A percentile compares a stretch with the other conserved stretches of the same genome.
phyloP scores from a whole-genome alignment of 1,140 invertebrate species.

The Scaptomyza hsui region DNA sequence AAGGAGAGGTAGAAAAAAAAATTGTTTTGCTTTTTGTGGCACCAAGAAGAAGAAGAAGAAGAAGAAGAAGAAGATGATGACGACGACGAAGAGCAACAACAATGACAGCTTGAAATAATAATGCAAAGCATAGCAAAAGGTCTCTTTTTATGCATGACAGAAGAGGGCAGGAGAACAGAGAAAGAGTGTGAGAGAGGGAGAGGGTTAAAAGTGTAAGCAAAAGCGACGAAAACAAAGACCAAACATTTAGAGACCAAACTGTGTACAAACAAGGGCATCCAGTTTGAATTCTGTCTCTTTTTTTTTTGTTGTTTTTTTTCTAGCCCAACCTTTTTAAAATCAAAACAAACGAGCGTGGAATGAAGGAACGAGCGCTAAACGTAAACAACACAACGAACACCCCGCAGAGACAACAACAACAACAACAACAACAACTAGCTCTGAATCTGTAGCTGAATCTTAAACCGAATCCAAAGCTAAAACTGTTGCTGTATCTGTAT shows the following conservation, averaged over 20 bases:
- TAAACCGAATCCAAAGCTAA: constrained; percentile 7
- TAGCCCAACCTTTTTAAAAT: constrained; percentile 65
- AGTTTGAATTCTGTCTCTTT: constrained; percentile 54
- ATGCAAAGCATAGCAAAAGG: constrained; percentile 37
- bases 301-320: constrained; percentile 31
- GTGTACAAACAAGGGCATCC: constrained; percentile 66
- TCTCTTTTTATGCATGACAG: constrained; percentile 18
- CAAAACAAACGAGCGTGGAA: constrained; percentile 78
- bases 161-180: not conserved
- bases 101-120: constrained; percentile 49
- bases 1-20: not conserved
- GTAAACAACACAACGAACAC: constrained; percentile 69
- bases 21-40: constrained; percentile 40
- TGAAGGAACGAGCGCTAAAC: constrained; percentile 72
- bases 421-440: constrained; percentile 4
- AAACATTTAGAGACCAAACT: constrained; percentile 61
- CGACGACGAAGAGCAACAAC: constrained; percentile 30
- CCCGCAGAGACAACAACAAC: constrained; percentile 36
- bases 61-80: too few relatives aligned
- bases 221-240: constrained; percentile 43
- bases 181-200: not conserved
- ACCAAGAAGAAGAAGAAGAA: not conserved
- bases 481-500: constrained; percentile 1
- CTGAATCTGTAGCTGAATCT: constrained; percentile 3
- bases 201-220: constrained; percentile 8